phyloP scores from a whole-genome alignment of 2,113 vertebrate genomes.

The Menura novaehollandiae region DNA sequence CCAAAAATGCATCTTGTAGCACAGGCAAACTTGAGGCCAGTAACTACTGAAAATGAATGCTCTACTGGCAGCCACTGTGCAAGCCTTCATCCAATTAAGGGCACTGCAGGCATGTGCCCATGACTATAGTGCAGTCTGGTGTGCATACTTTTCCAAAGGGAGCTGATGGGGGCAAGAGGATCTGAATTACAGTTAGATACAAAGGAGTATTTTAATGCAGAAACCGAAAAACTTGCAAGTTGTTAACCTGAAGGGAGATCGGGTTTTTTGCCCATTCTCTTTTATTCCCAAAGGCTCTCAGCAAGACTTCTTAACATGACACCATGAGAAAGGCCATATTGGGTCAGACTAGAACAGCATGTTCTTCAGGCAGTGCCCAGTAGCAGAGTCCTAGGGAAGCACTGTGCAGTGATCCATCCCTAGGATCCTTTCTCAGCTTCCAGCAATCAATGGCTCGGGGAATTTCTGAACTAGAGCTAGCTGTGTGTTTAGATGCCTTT shows the following conservation, averaged over 20 bases:
- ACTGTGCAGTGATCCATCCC: not conserved
- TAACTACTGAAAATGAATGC: not conserved
- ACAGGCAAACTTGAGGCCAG: not conserved
- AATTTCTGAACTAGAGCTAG: not conserved
- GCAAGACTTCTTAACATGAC: not conserved
- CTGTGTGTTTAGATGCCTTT: not conserved
- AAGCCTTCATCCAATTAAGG: not conserved
- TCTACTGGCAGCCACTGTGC: not conserved
- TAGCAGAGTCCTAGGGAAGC: not conserved
- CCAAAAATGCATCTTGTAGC: not conserved
- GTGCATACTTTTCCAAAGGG: not conserved
- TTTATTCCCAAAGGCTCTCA: not conserved
- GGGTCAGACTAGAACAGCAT: not conserved
- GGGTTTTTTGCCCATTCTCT: not conserved
- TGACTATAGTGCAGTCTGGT: not conserved
- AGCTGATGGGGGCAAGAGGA: not conserved
- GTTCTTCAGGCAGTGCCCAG: not conserved
- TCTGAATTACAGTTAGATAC: not conserved
- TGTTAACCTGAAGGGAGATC: not conserved
- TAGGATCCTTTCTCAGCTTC: not conserved
- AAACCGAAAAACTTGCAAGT: not conserved
- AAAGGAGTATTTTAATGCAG: not conserved
- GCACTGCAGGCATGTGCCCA: accelerated
- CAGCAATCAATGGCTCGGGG: not conserved
- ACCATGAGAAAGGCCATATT: not conserved